Evolutionary conservation across 2,113 vertebrate genomes (phyloP), one percentile per base, ranked within the genome.

Genomic region (Cnemophilus loriae): DNA sequence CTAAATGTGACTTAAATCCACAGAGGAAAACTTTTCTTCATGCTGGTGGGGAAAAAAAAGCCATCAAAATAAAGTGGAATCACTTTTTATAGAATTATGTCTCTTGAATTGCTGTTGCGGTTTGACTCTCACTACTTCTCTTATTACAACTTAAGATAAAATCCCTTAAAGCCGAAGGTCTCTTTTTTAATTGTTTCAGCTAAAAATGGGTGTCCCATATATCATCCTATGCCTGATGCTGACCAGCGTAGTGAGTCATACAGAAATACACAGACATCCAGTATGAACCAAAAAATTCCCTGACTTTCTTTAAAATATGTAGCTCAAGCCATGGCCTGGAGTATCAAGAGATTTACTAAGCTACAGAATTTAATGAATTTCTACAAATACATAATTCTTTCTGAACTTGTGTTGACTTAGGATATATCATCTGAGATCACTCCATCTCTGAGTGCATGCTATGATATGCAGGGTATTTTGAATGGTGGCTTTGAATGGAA

Each of bases 1-100:
- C 39, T 84, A 86, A 94, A 93, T 47, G 73, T 49, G 70, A 37
- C 76, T 84, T 71, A 64, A 94, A 93, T 84, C 94, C 90, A 91
- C 28, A 47, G 64, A 90, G 86, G 60, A 75, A 94, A 90, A 39
- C 22, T 42, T 71, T 57, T 87, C 81, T 88, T 59, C 22, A 23
- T 22, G 21, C 30, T 92, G 47, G 16, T 84, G 26, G 47, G 20
- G 10, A 77, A 74, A 35, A 85, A 73, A 68, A 89, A 75, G 33
- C 19, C 13, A 64, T 68, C 75, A 69, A 95, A 87, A 82, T 87
- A 82, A 75, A 94, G 35, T 67, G 11, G 52, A 84, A 78, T 55
- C 9, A 12, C 3, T 69, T 90, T 77, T 88, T 56, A 50, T 22
- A 77, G 37, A 86, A 76, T 77, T 84, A 32, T 28, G 1, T 70